Base-by-base conservation (phyloP, 2,797 vertebrate genomes). In the Sebastes trivittatus region DNA sequence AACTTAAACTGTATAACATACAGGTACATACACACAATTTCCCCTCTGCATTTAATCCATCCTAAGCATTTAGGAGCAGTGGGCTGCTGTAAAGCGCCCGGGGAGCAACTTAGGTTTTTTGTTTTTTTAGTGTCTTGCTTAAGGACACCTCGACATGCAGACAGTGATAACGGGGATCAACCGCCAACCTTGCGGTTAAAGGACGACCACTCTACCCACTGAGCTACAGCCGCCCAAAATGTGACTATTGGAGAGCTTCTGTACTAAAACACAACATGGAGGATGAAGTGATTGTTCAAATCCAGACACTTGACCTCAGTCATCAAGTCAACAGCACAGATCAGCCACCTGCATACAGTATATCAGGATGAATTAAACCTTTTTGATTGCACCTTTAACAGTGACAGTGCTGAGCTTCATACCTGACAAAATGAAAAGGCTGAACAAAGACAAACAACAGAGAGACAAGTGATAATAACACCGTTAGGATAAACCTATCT, bases 401-500 rank as follows among this genome's bases (percentile, higher is more conserved):
- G 5, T 11, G 18, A 38, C 59, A 18, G 14, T 7, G 25, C 22
- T 13, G 38, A 64, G 20, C 25, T 7, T 29, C 23, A 25, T 0
- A n/a, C 29, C 11, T 23, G n/a, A 63, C 10, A 0, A 61, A 42
- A 0, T 6, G 2, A 30, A 72, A 61, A 60, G 11, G 20, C 49
- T 14, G 32, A 32, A 64, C 72, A 54, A 42, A 49, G 32, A 49
- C 22, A 27, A 22, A 65, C 38, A 46, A 6, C 11, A 38, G n/a
- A 30, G 8, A 42, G 29, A 58, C 38, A 14, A 67, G 38, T 42
- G 68, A 79, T 34, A 36, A 29, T 13, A 42, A 56, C 67, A 55
- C 22, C 25, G 76, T 63, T 1, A 14, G 70, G 81, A 78, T 67
- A 52, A 80, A 75, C 46, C 77, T 32, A n/a, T 71, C 52, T 38